Evolutionary conservation across 2,113 vertebrate genomes (phyloP), one percentile per base, ranked within the genome.

Genomic region (Osmerus mordax): DNA sequence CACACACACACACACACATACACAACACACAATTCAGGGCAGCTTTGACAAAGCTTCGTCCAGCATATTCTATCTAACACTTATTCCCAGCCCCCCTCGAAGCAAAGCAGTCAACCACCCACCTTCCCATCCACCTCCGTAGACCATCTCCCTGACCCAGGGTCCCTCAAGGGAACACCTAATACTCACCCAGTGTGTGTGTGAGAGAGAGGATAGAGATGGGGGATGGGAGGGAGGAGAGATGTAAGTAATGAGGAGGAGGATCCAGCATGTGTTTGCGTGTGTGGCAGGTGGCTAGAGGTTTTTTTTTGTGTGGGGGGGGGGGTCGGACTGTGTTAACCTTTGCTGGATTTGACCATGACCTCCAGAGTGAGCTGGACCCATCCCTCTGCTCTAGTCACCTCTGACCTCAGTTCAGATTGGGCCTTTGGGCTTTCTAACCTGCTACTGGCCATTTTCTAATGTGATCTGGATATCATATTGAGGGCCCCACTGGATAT

Each of bases 311-410:
- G 41, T 8, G 9, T 5, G 41, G 9, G 6, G 72, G 59, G 29
- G 60, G 36, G 77, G 36, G 61, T 69, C 68, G 74, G 69, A 78
- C 47, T 77, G 77, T 67, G 81, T 81, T 81, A 78, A 74, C 68
- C 71, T 76, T 61, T 56, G 29, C 21, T 69, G 55, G 71, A 71
- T 72, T 62, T 80, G 76, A 72, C 76, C 71, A 16, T 77, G 83
- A 85, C 80, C 78, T 76, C 23, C 53, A 47, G 70, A 65, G 67
- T 71, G 58, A 78, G 55, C 18, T 59, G 58, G 28, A 51, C 67
- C 69, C 66, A 56, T 65, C 56, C 65, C 65, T 65, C 53, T 1
- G 19, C 47, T 19, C 16, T 28, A 25, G 25, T 53, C 66, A 74
- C 69, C 77, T 28, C 56, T 72, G 64, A 78, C 70, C 75, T 19